Percentiles rank a stretch among this genome's conserved stretches.
phyloP scores from a whole-genome alignment of 2,888 invertebrate species.

The Drosophila meridionalis region DNA sequence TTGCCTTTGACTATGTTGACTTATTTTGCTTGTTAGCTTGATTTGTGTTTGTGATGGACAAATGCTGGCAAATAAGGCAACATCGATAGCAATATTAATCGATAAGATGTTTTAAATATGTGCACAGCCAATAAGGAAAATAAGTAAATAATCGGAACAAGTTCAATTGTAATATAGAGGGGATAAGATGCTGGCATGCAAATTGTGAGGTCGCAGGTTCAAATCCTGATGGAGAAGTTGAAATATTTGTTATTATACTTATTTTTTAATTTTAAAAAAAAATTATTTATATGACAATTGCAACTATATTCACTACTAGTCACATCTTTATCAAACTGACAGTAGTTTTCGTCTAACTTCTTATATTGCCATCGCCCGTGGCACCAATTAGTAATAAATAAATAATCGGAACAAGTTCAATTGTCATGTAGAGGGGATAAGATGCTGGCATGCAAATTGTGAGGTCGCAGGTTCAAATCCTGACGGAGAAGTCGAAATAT shows the following conservation, averaged over 20 bases:
- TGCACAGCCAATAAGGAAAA: neutral
- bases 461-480: neutral
- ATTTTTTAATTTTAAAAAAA: too few relatives aligned
- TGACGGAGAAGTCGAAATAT: neutral
- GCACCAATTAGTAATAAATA: neutral
- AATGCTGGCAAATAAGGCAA: conserved; percentile 15
- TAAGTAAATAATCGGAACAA: neutral
- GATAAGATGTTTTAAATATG: neutral
- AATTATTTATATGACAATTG: too few relatives aligned
- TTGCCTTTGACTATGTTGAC: conserved; percentile 44
- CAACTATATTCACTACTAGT: too few relatives aligned
- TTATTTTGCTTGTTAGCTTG: conserved; percentile 61
- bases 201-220: neutral
- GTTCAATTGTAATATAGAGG: neutral
- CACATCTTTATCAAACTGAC: too few relatives aligned
- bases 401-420: neutral
- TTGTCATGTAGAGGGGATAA: neutral
- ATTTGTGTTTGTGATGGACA: conserved; percentile 54
- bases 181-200: neutral
- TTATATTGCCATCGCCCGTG: too few relatives aligned
- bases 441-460: neutral
- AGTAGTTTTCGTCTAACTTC: too few relatives aligned
- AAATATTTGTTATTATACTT: too few relatives aligned
- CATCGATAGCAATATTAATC: conserved; percentile 12
- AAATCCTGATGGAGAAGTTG: neutral